Evolutionary conservation across 2,797 vertebrate species (phyloP), one percentile per base, ranked within the genome.

Genomic region (Lithobates pipiens): DNA sequence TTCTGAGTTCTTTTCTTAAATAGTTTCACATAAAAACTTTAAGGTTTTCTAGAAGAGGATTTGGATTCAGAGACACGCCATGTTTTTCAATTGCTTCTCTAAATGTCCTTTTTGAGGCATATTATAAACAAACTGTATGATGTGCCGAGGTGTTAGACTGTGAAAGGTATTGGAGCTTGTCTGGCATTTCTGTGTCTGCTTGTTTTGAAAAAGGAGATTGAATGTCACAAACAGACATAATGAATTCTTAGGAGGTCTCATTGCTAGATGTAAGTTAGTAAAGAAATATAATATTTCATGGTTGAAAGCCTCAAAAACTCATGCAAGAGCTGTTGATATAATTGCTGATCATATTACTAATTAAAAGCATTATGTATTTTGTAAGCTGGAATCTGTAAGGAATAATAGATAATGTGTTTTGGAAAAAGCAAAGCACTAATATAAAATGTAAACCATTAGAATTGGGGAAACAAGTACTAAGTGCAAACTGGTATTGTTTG

Each of bases 81-180:
- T 80, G 46, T 72, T 80, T 80, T 80, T 36, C 68, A 57, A 21
- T 84, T 79, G 63, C 50, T 63, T 76, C 79, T 67, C 81, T 81
- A 86, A 81, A 86, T 86, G 72, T 86, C 50, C 84, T 71, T 86
- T 84, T 70, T 80, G 72, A 80, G 44, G 42, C 76, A 81, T 61
- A 76, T 81, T 76, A 74, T 77, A 76, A 81, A 76, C 78, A 81
- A 80, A 81, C 79, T 82, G 46, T 77, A 72, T 75, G 79, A 86
- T 86, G 39, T 76, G 79, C 67, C 36, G 23, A 73, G 50, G 79
- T 86, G 85, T 86, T 86, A 82, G 85, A 86, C 79, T 86, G 79
- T 86, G 85, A 86, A 86, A 82, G 68, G 85, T 86, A 82, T 63
- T 86, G 79, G 67, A 86, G 85, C 85, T 86, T 86, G 74, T 86